These are phyloP conservation scores for Microctonus aethiopoides DNA, from an alignment of 2,888 invertebrate species.

Conservation along the genomic window DNA sequence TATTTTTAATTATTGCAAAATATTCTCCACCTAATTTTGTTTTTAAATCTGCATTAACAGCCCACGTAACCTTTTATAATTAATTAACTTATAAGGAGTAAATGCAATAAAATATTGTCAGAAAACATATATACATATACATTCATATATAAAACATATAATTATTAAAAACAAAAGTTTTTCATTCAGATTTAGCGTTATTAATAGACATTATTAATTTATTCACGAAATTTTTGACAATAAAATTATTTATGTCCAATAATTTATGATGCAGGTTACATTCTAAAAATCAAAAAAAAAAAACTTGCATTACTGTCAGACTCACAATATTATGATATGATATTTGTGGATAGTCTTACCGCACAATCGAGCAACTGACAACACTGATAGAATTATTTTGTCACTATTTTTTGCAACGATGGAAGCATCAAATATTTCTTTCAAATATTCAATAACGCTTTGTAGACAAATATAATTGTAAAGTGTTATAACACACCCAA, in stretches of 20 bases:
- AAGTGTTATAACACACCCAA: conserved; percentile 56
- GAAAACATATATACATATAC: no score
- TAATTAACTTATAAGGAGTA: no score
- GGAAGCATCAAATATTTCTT: conserved; percentile 45
- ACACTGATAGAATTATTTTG: conserved; percentile 51
- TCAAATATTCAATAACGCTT: conserved; percentile 41
- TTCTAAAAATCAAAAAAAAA: conserved; percentile 49
- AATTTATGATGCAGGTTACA: conserved; percentile 46
- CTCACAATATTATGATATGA: no score
- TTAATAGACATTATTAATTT: conserved; percentile 15
- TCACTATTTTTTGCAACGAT: conserved; percentile 37
- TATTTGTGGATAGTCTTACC: conserved; percentile 50
- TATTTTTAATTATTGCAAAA: no score
- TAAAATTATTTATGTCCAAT: conserved; percentile 51
- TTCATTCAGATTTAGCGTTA: neutral
- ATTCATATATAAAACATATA: no score
- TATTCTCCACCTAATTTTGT: no score
- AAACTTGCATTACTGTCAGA: neutral
- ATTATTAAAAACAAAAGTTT: neutral
- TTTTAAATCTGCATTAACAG: no score
- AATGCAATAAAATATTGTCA: no score
- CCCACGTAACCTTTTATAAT: no score
- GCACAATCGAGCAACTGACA: conserved; percentile 52
- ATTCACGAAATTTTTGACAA: conserved; percentile 48
- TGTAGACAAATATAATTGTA: conserved; percentile 41